Evolutionary conservation across 2,888 invertebrate species (phyloP).

Genomic region (Eupithecia tripunctaria): DNA sequence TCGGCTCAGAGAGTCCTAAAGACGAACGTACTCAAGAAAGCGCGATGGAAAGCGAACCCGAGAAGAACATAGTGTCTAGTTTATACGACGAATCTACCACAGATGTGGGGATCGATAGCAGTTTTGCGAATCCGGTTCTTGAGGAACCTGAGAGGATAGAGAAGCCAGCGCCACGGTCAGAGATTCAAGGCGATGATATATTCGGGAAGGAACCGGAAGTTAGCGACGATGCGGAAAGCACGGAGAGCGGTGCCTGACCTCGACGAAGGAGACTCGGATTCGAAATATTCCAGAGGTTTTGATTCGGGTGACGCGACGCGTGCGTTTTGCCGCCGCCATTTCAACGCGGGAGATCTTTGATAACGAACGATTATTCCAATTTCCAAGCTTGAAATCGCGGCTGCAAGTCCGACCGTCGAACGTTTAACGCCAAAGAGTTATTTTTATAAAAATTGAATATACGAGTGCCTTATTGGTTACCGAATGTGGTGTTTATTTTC

Average conservation of each 20-base stretch:
- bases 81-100: conserved; percentile 59
- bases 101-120: conserved; percentile 64
- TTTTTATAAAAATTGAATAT: conserved; percentile 78
- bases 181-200: conserved; percentile 53
- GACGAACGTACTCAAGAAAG: conserved; percentile 7
- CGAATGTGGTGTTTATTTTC: conserved; percentile 78
- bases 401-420: conserved; percentile 41
- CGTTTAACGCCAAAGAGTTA: conserved; percentile 79
- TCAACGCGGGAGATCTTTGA: conserved; percentile 8
- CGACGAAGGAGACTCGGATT: conserved; percentile 65
- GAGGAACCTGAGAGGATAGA: conserved; percentile 24
- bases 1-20: conserved; percentile 12
- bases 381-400: conserved; percentile 25
- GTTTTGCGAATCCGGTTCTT: conserved; percentile 54
- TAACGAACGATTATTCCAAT: conserved; percentile 2
- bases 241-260: conserved; percentile 69
- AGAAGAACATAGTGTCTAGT: conserved; percentile 33
- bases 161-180: conserved; percentile 35
- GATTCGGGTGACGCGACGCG: conserved; percentile 76
- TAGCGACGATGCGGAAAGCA: conserved; percentile 45
- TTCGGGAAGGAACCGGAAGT: conserved; percentile 50
- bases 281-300: conserved; percentile 77
- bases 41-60: conserved; percentile 22
- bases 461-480: conserved; percentile 84
- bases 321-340: conserved; percentile 35